phyloP scores from a whole-genome alignment of 2,888 invertebrate species.

The Caenorhabditis sulstoni region DNA sequence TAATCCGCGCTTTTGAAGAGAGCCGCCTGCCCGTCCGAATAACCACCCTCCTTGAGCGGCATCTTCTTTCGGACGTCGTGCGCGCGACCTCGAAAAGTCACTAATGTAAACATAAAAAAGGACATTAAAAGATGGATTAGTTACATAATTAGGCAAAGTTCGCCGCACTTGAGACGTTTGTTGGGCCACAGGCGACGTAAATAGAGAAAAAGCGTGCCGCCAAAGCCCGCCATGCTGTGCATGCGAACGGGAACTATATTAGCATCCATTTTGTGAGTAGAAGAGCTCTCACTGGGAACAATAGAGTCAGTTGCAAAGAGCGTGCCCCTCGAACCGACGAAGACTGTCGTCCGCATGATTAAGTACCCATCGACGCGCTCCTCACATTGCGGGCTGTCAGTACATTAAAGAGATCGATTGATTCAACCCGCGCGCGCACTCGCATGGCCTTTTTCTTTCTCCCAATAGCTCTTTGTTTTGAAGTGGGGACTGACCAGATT shows the following conservation, averaged over 20 bases:
- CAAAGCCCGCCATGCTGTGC: no score
- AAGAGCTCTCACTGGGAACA: slow-evolving; percentile 15
- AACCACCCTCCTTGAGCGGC: slow-evolving; percentile 25
- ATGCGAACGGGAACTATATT: slow-evolving; percentile 3
- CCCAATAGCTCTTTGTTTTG: slow-evolving; percentile 1
- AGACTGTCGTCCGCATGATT: slow-evolving; percentile 33
- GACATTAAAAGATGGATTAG: slow-evolving; percentile 54
- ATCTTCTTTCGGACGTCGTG: slow-evolving; percentile 28
- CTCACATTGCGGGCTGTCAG: slow-evolving; percentile 31
- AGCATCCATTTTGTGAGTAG: neutral
- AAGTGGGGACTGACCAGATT: neutral
- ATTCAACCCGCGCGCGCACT: slow-evolving; percentile 2
- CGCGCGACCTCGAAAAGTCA: slow-evolving; percentile 39
- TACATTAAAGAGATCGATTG: slow-evolving; percentile 46
- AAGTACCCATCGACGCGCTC: slow-evolving; percentile 24
- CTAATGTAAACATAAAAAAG: slow-evolving; percentile 52
- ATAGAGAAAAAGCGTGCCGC: neutral
- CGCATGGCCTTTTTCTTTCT: neutral
- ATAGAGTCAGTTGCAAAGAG: slow-evolving; percentile 10
- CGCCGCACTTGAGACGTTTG: slow-evolving; percentile 6
- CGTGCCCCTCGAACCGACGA: slow-evolving; percentile 16
- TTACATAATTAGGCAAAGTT: slow-evolving; percentile 48
- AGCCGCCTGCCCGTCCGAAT: slow-evolving; percentile 34
- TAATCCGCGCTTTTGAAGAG: slow-evolving; percentile 45
- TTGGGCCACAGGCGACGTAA: neutral